Evolutionary conservation across 2,113 vertebrate species (phyloP).

Genomic region (Thunnus thynnus): DNA sequence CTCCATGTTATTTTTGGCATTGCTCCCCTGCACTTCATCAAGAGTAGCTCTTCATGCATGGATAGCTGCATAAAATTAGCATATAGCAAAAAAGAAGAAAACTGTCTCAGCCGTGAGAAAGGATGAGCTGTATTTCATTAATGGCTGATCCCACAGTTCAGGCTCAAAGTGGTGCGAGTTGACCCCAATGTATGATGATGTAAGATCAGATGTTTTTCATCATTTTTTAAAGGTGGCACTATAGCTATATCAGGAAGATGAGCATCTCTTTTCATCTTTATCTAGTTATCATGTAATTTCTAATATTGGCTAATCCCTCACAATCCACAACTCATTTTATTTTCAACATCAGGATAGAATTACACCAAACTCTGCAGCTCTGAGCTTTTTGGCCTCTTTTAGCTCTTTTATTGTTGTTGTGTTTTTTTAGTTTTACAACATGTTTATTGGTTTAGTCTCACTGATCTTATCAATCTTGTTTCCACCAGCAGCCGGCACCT

Average conservation of each 20-base stretch:
- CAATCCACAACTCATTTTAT: background rate
- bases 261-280: background rate
- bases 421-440: background rate
- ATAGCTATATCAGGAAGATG: background rate
- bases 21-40: slow-evolving; percentile 52
- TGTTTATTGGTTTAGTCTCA: background rate
- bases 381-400: background rate
- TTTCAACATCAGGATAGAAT: background rate
- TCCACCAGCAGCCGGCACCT: background rate
- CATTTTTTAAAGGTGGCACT: slow-evolving; percentile 6
- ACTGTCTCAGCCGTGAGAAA: slow-evolving; percentile 16
- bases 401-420: too few species aligned
- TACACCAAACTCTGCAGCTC: too few species aligned
- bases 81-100: slow-evolving; percentile 47
- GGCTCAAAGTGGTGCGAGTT: slow-evolving; percentile 40
- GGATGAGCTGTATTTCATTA: slow-evolving; percentile 51
- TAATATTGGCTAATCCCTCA: background rate
- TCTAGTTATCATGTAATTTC: background rate
- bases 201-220: slow-evolving; percentile 25
- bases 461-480: background rate
- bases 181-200: slow-evolving; percentile 42
- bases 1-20: slow-evolving; percentile 59
- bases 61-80: slow-evolving; percentile 60
- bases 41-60: slow-evolving; percentile 52
- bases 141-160: slow-evolving; percentile 35